These are phyloP conservation scores for Pseudorhiza aurosa DNA, from an alignment of 30 jellyfish, hydroid and myxozoan genomes.

Conservation along the genomic window DNA sequence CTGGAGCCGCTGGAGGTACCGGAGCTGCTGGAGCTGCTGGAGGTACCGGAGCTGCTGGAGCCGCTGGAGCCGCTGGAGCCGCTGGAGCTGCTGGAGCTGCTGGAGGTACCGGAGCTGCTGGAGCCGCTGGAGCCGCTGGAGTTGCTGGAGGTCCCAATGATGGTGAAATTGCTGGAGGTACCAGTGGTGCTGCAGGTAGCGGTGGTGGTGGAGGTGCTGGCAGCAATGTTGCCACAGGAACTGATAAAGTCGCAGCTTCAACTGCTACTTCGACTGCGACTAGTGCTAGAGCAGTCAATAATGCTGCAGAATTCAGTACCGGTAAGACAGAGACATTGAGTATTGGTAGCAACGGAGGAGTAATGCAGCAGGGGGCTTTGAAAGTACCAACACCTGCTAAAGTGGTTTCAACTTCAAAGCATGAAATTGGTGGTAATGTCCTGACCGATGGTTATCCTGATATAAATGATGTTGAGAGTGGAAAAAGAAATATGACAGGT, in stretches of 20 bases:
- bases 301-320: slow-evolving; percentile 4
- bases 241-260: slow-evolving; percentile 24
- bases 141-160: slow-evolving; percentile 44
- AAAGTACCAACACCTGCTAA: slow-evolving; percentile 34
- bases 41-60: slow-evolving; percentile 11
- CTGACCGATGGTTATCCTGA: slow-evolving; percentile 42
- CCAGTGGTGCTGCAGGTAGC: background rate
- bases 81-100: slow-evolving; percentile 30
- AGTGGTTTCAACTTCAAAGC: slow-evolving; percentile 14
- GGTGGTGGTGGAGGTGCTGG: slow-evolving; percentile 30
- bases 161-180: slow-evolving; percentile 11
- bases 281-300: slow-evolving; percentile 25
- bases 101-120: slow-evolving; percentile 8
- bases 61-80: slow-evolving; percentile 27
- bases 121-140: background rate
- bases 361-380: slow-evolving; percentile 32
- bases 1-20: slow-evolving; percentile 12
- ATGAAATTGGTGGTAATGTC: slow-evolving; percentile 1
- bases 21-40: slow-evolving; percentile 25
- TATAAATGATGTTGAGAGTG: slow-evolving; percentile 16
- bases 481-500: slow-evolving; percentile 26
- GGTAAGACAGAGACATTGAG: background rate
- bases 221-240: slow-evolving; percentile 8
- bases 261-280: slow-evolving; percentile 13
- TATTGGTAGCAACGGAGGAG: slow-evolving; percentile 46